phyloP scores from a whole-genome alignment of 2,113 vertebrate species.

The Eudyptes chrysolophus region DNA sequence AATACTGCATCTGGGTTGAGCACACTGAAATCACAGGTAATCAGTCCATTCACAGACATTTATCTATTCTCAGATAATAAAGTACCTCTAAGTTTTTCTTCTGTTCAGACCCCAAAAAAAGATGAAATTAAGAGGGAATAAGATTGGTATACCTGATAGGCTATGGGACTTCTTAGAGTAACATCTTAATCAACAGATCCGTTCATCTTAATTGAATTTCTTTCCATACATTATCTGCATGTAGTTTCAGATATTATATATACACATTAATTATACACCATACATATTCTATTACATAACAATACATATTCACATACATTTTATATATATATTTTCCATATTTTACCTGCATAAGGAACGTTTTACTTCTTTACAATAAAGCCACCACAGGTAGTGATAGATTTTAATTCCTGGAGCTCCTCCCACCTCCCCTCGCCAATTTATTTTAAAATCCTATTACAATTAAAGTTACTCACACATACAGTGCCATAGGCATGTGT shows the following conservation, averaged over 20 bases:
- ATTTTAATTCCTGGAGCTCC: neutral
- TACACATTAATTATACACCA: neutral
- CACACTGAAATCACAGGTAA: neutral
- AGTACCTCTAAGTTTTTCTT: neutral
- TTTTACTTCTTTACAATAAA: neutral
- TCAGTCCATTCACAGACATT: neutral
- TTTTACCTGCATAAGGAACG: neutral
- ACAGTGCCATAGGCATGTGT: neutral
- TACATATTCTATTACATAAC: neutral
- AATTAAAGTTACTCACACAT: neutral
- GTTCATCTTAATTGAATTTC: neutral
- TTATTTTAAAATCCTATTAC: neutral
- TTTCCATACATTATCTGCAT: neutral
- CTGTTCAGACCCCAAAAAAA: neutral
- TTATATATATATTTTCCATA: neutral
- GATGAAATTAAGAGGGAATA: neutral
- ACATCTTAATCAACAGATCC: neutral
- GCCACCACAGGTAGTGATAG: neutral
- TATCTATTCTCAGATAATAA: neutral
- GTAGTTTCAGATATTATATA: neutral
- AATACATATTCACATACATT: neutral
- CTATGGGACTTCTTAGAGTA: neutral
- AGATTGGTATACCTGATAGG: neutral
- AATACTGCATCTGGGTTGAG: neutral
- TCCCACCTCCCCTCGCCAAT: neutral